phyloP scores from a whole-genome alignment of 2,888 invertebrate genomes.

The Campaea margaritaria region DNA sequence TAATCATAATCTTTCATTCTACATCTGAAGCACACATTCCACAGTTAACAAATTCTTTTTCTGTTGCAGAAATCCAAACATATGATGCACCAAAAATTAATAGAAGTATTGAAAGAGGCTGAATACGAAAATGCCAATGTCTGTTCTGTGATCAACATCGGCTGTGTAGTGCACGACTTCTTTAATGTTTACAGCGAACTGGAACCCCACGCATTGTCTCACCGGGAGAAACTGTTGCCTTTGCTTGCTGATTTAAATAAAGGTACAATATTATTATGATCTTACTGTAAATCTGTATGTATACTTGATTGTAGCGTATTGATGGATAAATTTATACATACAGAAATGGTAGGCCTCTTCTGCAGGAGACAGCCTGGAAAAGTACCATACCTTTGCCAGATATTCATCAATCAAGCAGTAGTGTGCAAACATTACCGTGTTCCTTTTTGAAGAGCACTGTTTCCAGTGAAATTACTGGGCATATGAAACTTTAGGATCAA shows the following conservation, averaged over 20 bases:
- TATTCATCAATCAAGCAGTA: too few relatives aligned
- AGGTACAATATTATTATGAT: slow-evolving; percentile 57
- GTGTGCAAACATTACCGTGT: too few relatives aligned
- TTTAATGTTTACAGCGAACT: slow-evolving; percentile 64
- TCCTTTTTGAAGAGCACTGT: too few relatives aligned
- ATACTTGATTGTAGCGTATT: not conserved
- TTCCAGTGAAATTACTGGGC: too few relatives aligned
- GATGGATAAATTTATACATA: too few relatives aligned
- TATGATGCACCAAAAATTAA: slow-evolving; percentile 68
- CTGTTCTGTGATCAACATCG: slow-evolving; percentile 68
- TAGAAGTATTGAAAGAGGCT: slow-evolving; percentile 57
- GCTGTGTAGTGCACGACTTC: slow-evolving; percentile 64
- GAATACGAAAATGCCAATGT: slow-evolving; percentile 55
- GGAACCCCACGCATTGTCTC: slow-evolving; percentile 71
- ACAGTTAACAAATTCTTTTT: not conserved
- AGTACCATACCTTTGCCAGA: too few relatives aligned
- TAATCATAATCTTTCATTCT: too few relatives aligned
- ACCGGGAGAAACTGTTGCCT: slow-evolving; percentile 56
- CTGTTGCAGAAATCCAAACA: slow-evolving; percentile 70
- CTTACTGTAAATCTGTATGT: not conserved
- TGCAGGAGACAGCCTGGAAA: too few relatives aligned
- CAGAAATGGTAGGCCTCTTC: too few relatives aligned
- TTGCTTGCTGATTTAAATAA: slow-evolving; percentile 67
- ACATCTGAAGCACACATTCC: too few relatives aligned
- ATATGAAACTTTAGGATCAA: too few relatives aligned